Evolutionary conservation across 2,888 invertebrate species (phyloP), one percentile per base, ranked within the genome.

Genomic region (Tillus elongatus): DNA sequence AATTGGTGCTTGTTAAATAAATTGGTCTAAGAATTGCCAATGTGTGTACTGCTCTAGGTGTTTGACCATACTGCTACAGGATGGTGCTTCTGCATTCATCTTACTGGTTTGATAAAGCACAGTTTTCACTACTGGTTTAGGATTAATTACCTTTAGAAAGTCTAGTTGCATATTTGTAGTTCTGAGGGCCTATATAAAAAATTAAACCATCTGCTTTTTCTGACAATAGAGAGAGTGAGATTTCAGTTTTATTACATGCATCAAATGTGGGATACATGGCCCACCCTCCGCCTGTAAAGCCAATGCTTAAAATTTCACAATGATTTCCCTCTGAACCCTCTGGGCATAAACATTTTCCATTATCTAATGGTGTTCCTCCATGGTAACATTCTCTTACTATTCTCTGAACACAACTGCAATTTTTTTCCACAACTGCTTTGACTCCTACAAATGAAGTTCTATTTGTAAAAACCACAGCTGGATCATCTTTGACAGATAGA

Each of bases 381-480:
- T 64, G 60, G 29, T 53, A 52, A 44, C 63, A 62, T 24, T 49
- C 50, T 3, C 30, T 37, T 3, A 49, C 42, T 3, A 38, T 42
- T 43, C 35, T 46, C n/a, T 50, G 45, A 12, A 52, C 36, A 36
- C 61, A 84, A 68, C 72, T 74, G 55, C 92, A 93, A 32, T 80
- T 74, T 0, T 89, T 81, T 59, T 83, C 80, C 0, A 89, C 82
- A 16, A 83, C 72, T 0, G 90, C 89, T 13, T 81, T 79, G 0
- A 98, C 89, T 0, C 96, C 96, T 9, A 97, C 90, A 58, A 96
- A 89, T 2, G 92, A 90, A 0, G 92, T 90, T 1, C 79, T 82
- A 59, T 97, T 97, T 0, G 95, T 92, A 57, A 85, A 91, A 4
- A 98, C 88, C 3, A 87, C 74, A 16, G 82, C 75, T 0, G 90